phyloP scores from a whole-genome alignment of 2,797 vertebrate genomes.

The Coregonus sp. region DNA sequence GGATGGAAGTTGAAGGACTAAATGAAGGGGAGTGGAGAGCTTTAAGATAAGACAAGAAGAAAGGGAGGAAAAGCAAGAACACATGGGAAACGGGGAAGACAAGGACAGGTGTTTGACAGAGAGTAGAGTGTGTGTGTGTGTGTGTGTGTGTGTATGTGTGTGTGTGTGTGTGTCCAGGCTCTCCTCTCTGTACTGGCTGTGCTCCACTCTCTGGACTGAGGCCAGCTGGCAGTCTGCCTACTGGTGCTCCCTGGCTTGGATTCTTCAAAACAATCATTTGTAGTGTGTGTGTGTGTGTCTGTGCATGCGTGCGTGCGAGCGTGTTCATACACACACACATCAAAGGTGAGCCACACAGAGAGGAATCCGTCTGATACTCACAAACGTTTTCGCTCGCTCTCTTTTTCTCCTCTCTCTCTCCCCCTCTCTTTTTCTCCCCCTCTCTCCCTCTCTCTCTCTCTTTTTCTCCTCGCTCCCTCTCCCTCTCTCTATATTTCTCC shows the following conservation, averaged over 20 bases:
- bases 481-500: constrained; percentile 11
- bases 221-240: constrained; percentile 87
- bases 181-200: constrained; percentile 66
- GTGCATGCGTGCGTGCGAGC: constrained; percentile 38
- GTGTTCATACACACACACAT: constrained; percentile 27
- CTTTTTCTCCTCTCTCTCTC: neutral
- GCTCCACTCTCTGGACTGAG: constrained; percentile 82
- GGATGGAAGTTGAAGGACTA: constrained; percentile 2
- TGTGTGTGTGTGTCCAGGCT: constrained; percentile 53
- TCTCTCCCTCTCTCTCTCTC: constrained; percentile 24
- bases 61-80: neutral
- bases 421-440: constrained; percentile 24
- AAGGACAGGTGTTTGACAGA: neutral
- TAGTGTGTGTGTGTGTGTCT: constrained; percentile 34
- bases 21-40: neutral
- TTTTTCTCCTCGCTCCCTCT: constrained; percentile 1
- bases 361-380: constrained; percentile 61
- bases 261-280: constrained; percentile 82
- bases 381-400: constrained; percentile 27
- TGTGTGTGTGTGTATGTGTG: constrained; percentile 19
- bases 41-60: neutral
- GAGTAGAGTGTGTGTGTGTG: constrained; percentile 1
- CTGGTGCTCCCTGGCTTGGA: constrained; percentile 80
- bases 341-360: constrained; percentile 67
- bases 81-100: neutral